phyloP scores from a whole-genome alignment of 2,113 vertebrate genomes.

The Nothocercus nigrocapillus region DNA sequence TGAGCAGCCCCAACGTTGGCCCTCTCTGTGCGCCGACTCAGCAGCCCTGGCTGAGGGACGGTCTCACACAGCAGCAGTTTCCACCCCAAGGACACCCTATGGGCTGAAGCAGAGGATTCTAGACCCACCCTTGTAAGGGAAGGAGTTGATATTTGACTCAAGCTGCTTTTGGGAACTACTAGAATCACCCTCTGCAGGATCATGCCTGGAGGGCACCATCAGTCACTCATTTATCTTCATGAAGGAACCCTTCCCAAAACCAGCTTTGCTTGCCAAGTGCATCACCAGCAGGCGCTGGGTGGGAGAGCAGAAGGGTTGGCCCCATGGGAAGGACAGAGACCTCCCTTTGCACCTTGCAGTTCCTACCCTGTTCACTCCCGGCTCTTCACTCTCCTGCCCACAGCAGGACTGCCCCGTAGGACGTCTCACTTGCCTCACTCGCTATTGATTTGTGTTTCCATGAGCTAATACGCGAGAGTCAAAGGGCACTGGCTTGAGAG shows the following conservation, averaged over 20 bases:
- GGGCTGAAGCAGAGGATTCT: not conserved
- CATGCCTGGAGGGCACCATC: not conserved
- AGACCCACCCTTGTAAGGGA: not conserved
- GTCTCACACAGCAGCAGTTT: too few relatives aligned
- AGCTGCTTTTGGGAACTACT: slow-evolving; percentile 33
- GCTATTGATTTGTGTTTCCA: not conserved
- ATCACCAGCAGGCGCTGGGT: not conserved
- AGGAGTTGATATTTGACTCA: slow-evolving; percentile 18
- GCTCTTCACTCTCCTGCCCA: not conserved
- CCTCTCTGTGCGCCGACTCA: not conserved
- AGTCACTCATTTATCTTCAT: not conserved
- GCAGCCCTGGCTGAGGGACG: not conserved
- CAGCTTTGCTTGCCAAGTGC: not conserved
- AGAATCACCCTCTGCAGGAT: not conserved
- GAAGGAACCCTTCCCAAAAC: not conserved
- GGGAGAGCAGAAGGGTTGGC: not conserved
- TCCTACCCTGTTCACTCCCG: not conserved
- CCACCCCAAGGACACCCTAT: too few relatives aligned
- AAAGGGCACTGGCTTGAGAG: not conserved
- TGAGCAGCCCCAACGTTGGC: not conserved
- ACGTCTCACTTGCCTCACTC: not conserved
- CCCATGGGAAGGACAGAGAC: not conserved
- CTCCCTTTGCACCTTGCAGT: accelerated
- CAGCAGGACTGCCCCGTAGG: accelerated
- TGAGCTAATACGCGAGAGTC: not conserved